Evolutionary conservation across 2,797 vertebrate species (phyloP), one percentile per base, ranked within the genome.

Genomic region (Spinus pinus): DNA sequence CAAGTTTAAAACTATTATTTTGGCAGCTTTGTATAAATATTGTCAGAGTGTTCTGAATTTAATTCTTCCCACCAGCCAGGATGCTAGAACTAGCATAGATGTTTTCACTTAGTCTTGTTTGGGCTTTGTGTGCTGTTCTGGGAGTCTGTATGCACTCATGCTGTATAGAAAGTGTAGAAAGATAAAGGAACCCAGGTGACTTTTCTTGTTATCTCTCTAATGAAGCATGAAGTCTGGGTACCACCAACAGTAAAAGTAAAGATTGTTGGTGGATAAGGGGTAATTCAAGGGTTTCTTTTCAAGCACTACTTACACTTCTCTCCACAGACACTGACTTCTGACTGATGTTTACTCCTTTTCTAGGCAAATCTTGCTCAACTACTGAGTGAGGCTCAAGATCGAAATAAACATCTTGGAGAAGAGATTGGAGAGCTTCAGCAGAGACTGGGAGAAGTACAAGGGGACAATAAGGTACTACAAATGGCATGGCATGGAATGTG

Each of bases 361-460:
- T 97, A 99, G 99, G 99, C 99, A 85, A 99, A 99, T 97, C 98
- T 99, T 89, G 98, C 98, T 23, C 99, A 99, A 42, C 97, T 99
- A 20, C 94, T 99, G 90, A 98, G 98, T 96, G 98, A 99, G 83
- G 98, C 99, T 77, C 98, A 99, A 96, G 99, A 99, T 94, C 98
- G 95, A 96, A 98, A 97, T 97, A 98, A 98, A 87, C 98, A 98
- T 84, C 98, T 99, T 58, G 98, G 98, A 93, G 99, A 99, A 92
- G 99, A 99, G 96, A 98, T 99, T 85, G 99, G 99, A 96, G 99
- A 99, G 94, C 98, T 99, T 95, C 99, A 98, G 9, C 99, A 99
- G 92, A 98, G 99, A 83, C 97, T 99, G 77, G 97, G 98, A 61
- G 99, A 99, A 97, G 98, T 99, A 74, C 98, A 99, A 97, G 99